A percentile compares a stretch with the other conserved stretches of the same genome.
Evolutionary conservation across 92 coral and sea anemone species (phyloP).

Genomic region (Paragorgia papillata): DNA sequence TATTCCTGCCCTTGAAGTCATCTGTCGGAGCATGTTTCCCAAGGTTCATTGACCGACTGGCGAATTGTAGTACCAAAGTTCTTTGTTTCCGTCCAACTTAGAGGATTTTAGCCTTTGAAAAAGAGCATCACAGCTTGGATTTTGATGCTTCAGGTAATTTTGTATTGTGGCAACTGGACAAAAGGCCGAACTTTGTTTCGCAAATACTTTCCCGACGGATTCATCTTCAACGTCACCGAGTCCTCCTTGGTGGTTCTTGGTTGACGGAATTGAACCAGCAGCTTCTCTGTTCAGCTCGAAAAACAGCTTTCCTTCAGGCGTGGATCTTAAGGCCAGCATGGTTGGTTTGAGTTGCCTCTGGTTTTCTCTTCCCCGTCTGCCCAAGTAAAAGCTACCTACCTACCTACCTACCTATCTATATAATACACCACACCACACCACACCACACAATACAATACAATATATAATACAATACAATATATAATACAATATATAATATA

Average conservation of each 20-base stretch:
- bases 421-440: too few relatives aligned
- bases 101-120: conserved; percentile 52
- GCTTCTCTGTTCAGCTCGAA: conserved; percentile 46
- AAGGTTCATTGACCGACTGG: conserved; percentile 55
- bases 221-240: conserved; percentile 56
- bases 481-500: too few relatives aligned
- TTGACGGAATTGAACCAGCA: conserved; percentile 52
- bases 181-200: conserved; percentile 37
- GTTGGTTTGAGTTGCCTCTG: not conserved
- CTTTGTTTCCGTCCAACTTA: conserved; percentile 1
- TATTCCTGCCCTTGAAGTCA: conserved; percentile 43
- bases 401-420: too few relatives aligned
- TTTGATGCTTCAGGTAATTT: conserved; percentile 42
- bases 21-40: conserved; percentile 20
- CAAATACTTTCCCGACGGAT: conserved; percentile 56
- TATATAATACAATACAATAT: too few relatives aligned
- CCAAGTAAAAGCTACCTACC: too few relatives aligned
- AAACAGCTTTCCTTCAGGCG: conserved; percentile 44
- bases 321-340: not conserved
- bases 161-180: conserved; percentile 55
- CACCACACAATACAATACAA: too few relatives aligned
- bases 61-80: conserved; percentile 47
- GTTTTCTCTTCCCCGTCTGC: too few relatives aligned
- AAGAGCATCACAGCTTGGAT: conserved; percentile 47
- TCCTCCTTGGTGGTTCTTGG: conserved; percentile 59